These are phyloP conservation scores for Drosophila ogumai DNA, from an alignment of 1,140 invertebrate genomes.

Conservation along the genomic window DNA sequence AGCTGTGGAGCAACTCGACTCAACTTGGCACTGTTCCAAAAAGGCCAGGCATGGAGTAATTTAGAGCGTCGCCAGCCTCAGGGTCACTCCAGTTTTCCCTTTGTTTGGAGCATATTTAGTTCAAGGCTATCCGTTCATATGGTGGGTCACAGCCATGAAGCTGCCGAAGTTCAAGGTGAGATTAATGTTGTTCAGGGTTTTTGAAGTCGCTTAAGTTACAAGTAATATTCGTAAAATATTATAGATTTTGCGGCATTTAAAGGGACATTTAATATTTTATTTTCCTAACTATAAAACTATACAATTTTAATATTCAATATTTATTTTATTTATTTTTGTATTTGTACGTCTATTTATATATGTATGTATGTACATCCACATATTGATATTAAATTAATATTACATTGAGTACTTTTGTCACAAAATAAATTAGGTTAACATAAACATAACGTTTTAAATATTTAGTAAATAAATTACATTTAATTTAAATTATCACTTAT, in stretches of 20 bases:
- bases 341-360: too few relatives aligned
- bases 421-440: too few relatives aligned
- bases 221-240: too few relatives aligned
- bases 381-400: too few relatives aligned
- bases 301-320: too few relatives aligned
- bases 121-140: constrained; percentile 24
- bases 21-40: constrained; percentile 53
- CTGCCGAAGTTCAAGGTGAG: constrained; percentile 25
- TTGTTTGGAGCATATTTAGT: constrained; percentile 17
- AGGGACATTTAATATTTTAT: background rate
- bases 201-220: background rate
- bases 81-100: constrained; percentile 2
- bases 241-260: rapidly evolving
- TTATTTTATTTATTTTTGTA: too few relatives aligned
- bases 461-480: too few relatives aligned
- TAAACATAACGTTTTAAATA: too few relatives aligned
- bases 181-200: background rate
- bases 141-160: constrained; percentile 1
- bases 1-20: constrained; percentile 8
- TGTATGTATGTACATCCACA: too few relatives aligned
- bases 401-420: too few relatives aligned
- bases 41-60: constrained; percentile 48
- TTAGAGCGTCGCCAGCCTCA: constrained; percentile 34
- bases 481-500: too few relatives aligned
- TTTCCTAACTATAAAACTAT: too few relatives aligned